These are phyloP conservation scores for Poecile atricapillus DNA, from an alignment of 2,113 vertebrate species.

Conservation along the genomic window DNA sequence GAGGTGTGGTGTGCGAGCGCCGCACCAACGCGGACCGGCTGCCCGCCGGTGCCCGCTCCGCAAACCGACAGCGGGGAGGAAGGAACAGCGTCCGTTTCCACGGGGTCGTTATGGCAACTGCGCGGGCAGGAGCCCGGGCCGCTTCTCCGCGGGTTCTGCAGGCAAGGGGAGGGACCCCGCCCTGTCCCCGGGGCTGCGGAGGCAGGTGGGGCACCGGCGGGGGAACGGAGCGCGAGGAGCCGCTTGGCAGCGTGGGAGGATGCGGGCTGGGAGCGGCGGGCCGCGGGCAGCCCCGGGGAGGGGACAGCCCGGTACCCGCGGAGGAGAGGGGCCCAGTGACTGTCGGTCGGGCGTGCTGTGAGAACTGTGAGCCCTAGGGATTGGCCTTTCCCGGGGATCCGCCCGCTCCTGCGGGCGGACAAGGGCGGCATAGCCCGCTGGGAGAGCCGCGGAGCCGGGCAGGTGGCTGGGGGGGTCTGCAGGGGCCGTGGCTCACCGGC, in stretches of 20 bases:
- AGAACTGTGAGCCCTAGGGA: not conserved
- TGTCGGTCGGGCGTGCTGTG: not conserved
- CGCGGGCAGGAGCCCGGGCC: not conserved
- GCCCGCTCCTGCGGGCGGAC: not conserved
- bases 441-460: not conserved
- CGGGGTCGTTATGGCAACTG: slow-evolving; percentile 46
- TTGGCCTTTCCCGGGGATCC: not conserved
- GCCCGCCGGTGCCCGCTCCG: not conserved
- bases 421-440: not conserved
- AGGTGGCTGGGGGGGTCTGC: not conserved
- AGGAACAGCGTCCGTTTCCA: not conserved
- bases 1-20: not conserved
- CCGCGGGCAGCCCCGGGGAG: not conserved
- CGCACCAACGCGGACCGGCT: too few relatives aligned
- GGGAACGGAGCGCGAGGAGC: not conserved
- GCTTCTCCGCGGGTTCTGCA: not conserved
- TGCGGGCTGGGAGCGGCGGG: not conserved
- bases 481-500: not conserved
- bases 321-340: not conserved
- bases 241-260: not conserved
- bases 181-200: not conserved
- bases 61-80: not conserved
- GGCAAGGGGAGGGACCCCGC: not conserved
- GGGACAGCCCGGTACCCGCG: not conserved
- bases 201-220: not conserved